A percentile compares a stretch with the other conserved stretches of the same genome.
These are phyloP conservation scores for Gymnocypris eckloni DNA, from an alignment of 2,797 vertebrate genomes.

Conservation along the genomic window DNA sequence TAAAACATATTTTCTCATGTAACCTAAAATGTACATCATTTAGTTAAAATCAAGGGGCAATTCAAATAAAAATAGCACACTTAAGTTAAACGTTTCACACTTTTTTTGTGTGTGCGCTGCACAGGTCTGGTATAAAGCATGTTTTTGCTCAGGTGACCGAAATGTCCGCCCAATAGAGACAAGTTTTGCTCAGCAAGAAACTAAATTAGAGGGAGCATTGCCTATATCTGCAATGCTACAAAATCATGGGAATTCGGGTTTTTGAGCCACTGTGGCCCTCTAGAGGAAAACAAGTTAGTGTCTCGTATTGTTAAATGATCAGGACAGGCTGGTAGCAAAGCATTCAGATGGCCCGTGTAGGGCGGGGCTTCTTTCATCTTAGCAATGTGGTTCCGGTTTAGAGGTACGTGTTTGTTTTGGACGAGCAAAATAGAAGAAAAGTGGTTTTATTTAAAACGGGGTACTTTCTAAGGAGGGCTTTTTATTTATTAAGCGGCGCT, in stretches of 20 bases:
- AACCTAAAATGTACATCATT: too few species aligned
- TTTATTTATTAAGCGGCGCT: neutral
- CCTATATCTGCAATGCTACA: neutral
- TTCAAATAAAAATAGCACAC: too few species aligned
- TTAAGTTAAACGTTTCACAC: too few species aligned
- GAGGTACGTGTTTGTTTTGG: slow-evolving; percentile 16
- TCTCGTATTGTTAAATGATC: neutral
- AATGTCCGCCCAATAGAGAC: too few species aligned
- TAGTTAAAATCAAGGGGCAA: too few species aligned
- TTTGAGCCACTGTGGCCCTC: neutral
- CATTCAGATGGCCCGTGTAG: accelerated
- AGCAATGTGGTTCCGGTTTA: slow-evolving; percentile 28
- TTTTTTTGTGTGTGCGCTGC: too few species aligned
- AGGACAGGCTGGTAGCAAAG: neutral
- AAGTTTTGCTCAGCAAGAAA: too few species aligned
- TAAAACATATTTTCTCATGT: too few species aligned
- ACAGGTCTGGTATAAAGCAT: too few species aligned
- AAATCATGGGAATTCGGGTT: neutral
- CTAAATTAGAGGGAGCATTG: too few species aligned
- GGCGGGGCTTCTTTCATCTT: neutral
- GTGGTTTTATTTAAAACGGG: neutral
- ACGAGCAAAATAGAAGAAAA: neutral
- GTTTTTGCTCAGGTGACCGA: too few species aligned
- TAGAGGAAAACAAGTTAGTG: neutral
- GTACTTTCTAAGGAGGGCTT: neutral